Evolutionary conservation across 2,113 vertebrate genomes (phyloP).

Genomic region (Centropus unirufus): DNA sequence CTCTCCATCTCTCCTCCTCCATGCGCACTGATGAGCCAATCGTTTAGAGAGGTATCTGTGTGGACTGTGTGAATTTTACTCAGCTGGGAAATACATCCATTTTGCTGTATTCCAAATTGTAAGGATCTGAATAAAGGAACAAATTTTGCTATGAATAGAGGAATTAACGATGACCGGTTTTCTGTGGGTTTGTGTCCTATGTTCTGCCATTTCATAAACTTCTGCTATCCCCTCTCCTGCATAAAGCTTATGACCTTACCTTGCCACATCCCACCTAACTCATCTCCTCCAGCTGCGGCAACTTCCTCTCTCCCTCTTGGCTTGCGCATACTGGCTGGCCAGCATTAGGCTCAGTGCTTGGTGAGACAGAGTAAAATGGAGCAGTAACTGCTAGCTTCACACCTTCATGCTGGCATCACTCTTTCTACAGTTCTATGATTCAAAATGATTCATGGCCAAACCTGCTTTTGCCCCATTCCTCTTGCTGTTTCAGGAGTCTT

Average conservation of each 20-base stretch:
- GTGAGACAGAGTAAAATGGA: fast-evolving
- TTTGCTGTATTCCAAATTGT: slow-evolving; percentile 9
- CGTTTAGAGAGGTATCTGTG: background rate
- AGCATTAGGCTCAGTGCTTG: background rate
- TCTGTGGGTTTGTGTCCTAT: background rate
- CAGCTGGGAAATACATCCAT: background rate
- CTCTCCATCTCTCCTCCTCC: background rate
- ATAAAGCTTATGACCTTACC: background rate
- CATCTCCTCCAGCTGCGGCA: background rate
- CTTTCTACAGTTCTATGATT: too few relatives aligned
- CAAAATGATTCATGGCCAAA: background rate
- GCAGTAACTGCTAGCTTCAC: background rate
- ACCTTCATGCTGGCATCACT: background rate
- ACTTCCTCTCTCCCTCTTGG: background rate
- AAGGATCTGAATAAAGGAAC: slow-evolving; percentile 5
- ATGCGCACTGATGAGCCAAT: background rate
- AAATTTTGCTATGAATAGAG: background rate
- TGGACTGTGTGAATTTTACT: slow-evolving; percentile 15
- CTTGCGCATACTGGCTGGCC: fast-evolving
- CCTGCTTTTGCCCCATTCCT: background rate
- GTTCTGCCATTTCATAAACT: background rate
- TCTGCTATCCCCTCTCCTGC: background rate
- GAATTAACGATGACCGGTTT: background rate
- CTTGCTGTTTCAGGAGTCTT: background rate
- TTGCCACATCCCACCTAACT: background rate